Conservation (phyloP, 1,140 invertebrate genomes). For the Drosophila funebris region DNA sequence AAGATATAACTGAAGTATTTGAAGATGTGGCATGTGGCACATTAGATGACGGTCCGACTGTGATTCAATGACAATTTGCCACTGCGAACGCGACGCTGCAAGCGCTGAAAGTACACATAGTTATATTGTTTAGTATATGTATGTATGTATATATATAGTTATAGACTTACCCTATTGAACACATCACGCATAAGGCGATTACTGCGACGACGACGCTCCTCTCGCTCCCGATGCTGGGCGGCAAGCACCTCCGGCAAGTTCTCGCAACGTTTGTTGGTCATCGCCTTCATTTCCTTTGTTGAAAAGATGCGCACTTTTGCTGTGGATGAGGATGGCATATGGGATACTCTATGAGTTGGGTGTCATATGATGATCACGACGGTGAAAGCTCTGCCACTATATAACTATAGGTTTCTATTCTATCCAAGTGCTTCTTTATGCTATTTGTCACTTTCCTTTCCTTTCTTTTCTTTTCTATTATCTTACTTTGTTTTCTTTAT, state of each 20-base stretch:
- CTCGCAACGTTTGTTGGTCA: conserved; percentile 68
- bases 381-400: too few relatives aligned
- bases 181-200: conserved; percentile 77
- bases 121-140: not conserved
- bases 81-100: conserved; percentile 66
- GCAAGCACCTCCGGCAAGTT: conserved; percentile 71
- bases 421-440: too few relatives aligned
- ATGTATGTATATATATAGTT: not conserved
- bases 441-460: too few relatives aligned
- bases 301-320: conserved; percentile 65
- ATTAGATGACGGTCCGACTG: conserved; percentile 72
- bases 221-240: conserved; percentile 39
- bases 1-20: not conserved
- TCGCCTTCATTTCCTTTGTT: conserved; percentile 78
- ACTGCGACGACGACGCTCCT: conserved; percentile 61
- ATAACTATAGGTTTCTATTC: too few relatives aligned
- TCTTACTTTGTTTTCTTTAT: too few relatives aligned
- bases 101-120: conserved; percentile 46
- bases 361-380: too few relatives aligned
- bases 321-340: conserved; percentile 6
- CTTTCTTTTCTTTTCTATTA: too few relatives aligned
- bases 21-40: not conserved
- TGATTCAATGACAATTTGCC: conserved; percentile 76
- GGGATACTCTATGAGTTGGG: too few relatives aligned
- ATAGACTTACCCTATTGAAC: conserved; percentile 64